phyloP scores from a whole-genome alignment of 2,113 vertebrate species.

The Gymnorhina tibicen region DNA sequence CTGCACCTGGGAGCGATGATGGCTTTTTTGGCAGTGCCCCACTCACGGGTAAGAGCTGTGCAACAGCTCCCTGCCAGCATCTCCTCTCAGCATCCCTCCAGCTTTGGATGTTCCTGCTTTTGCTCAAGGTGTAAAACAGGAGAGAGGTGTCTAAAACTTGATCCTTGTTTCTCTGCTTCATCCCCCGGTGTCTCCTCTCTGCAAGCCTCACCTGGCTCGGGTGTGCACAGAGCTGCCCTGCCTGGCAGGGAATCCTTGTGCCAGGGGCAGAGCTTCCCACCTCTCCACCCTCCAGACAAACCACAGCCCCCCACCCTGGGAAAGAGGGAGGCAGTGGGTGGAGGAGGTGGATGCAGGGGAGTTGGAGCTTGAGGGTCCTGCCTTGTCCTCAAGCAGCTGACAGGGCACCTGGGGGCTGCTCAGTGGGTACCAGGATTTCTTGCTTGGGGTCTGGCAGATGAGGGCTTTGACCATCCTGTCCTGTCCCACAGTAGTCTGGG shows the following conservation, averaged over 20 bases:
- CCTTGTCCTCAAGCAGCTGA: not conserved
- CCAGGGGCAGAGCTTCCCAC: not conserved
- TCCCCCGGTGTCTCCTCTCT: not conserved
- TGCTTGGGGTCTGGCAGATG: not conserved
- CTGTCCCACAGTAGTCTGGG: not conserved
- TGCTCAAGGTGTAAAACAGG: not conserved
- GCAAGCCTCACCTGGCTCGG: not conserved
- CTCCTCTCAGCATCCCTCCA: not conserved
- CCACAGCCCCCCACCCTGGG: not conserved
- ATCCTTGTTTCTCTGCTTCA: not conserved
- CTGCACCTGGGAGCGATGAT: fast-evolving
- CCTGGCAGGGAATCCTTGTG: not conserved
- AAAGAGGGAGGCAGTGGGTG: not conserved
- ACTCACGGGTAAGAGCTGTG: not conserved
- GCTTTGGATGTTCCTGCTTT: not conserved
- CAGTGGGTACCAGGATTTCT: not conserved
- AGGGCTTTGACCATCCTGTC: not conserved
- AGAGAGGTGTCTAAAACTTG: not conserved
- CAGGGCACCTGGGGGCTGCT: not conserved
- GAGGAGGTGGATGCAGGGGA: not conserved
- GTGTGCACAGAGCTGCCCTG: not conserved
- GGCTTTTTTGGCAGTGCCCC: not conserved
- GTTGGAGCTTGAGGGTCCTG: not conserved
- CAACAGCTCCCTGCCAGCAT: not conserved
- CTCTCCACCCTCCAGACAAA: not conserved